phyloP scores from a whole-genome alignment of 2,797 vertebrate species.

The Lerista edwardsae region DNA sequence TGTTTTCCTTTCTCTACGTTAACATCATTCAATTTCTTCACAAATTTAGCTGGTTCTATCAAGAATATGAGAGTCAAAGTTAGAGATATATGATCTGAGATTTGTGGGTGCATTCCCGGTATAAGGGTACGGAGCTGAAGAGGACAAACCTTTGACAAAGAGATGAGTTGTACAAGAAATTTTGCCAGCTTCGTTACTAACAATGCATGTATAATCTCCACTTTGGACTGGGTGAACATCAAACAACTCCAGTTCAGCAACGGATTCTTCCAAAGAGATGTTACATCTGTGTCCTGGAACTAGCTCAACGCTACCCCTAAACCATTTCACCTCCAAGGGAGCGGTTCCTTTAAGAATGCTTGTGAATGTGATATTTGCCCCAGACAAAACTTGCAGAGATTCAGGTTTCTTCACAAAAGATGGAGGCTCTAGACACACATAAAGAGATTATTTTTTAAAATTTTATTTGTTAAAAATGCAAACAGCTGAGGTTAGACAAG shows the following conservation, averaged over 20 bases:
- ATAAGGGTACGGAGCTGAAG: background rate
- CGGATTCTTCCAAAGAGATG: constrained; percentile 88
- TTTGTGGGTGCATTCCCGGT: background rate
- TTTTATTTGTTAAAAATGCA: background rate
- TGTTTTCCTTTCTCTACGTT: constrained; percentile 80
- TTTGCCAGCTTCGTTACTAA: constrained; percentile 94
- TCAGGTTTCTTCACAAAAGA: constrained; percentile 89
- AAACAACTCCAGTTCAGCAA: constrained; percentile 87
- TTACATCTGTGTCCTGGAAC: constrained; percentile 85
- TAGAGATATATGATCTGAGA: constrained; percentile 32
- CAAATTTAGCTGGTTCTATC: constrained; percentile 86
- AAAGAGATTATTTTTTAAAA: background rate
- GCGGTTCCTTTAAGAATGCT: constrained; percentile 88
- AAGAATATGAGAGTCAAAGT: background rate
- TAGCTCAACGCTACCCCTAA: constrained; percentile 91
- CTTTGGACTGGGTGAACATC: constrained; percentile 88
- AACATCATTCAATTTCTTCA: constrained; percentile 86
- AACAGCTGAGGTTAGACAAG: constrained; percentile 19
- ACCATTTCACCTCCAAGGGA: constrained; percentile 92
- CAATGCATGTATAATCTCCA: constrained; percentile 91
- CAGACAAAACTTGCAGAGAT: constrained; percentile 89
- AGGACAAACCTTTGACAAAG: constrained; percentile 93
- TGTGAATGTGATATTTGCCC: constrained; percentile 85
- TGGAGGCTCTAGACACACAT: constrained; percentile 85
- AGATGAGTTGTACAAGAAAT: constrained; percentile 88